Percentiles rank a stretch among this genome's conserved stretches.
Conservation (phyloP, 2,113 vertebrate species). For the Chunga burmeisteri region DNA sequence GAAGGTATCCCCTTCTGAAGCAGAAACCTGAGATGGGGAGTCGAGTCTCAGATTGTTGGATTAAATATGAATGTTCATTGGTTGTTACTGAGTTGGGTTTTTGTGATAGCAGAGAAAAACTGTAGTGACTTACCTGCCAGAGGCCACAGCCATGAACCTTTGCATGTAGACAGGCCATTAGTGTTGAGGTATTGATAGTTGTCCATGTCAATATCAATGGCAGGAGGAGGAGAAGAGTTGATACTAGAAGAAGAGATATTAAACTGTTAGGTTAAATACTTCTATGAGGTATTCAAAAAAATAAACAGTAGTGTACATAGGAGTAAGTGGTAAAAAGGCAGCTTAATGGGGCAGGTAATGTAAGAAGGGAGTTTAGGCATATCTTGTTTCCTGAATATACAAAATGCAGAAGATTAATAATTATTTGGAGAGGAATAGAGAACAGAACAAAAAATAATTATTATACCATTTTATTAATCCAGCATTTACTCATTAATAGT, state of each 20-base stretch:
- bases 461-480: not conserved
- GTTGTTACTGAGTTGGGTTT: not conserved
- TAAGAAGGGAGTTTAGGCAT: not conserved
- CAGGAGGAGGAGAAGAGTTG: not conserved
- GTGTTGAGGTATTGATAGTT: not conserved
- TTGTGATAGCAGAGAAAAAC: not conserved
- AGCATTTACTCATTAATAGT: not conserved
- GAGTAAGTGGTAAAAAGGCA: not conserved
- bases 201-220: not conserved
- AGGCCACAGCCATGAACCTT: not conserved
- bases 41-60: not conserved
- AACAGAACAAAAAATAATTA: not conserved
- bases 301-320: not conserved
- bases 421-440: not conserved
- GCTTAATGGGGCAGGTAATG: not conserved
- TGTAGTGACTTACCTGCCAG: not conserved
- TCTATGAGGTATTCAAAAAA: not conserved
- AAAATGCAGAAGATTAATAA: not conserved
- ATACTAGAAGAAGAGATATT: not conserved
- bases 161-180: not conserved
- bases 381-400: not conserved
- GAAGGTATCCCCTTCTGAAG: not conserved
- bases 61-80: not conserved
- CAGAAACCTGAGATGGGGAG: not conserved
- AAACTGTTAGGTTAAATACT: not conserved